Base-by-base conservation (phyloP, 2,797 vertebrate genomes). In the Microctenopoma stevenorrisi region DNA sequence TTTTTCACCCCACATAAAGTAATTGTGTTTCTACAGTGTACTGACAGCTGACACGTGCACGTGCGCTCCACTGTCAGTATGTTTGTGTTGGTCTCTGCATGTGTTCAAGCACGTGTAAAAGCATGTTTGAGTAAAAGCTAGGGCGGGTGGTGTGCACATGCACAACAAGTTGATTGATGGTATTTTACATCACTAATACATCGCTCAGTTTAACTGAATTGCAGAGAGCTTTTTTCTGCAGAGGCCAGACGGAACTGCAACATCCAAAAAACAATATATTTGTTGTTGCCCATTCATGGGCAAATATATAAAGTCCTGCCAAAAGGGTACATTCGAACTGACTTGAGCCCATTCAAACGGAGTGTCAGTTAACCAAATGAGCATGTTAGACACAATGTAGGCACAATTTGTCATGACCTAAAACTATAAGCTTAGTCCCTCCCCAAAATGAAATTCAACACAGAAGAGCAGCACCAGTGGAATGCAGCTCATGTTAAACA, bases 81-180 rank as follows among this genome's bases (percentile, higher is more conserved):
- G 77, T 83, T 85, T 86, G 63, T 82, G 66, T 81, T 82, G 48
- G 40, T 76, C 66, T 75, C 69, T 55, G 66, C 14, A 1, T 84
- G 72, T 68, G 50, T 46, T 52, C 54, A 2, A 57, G 55, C 76
- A 78, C 61, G 68, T 82, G 63, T 63, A 42, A 82, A 62, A 67
- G 64, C 57, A 60, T 66, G 53, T 77, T 58, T 74, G 62, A 64
- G 46, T 62, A 28, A 26, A 57, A 55, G 64, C 51, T 46, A 38
- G 47, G 22, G 59, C 44, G 44, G 22, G 12, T 3, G 3, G 4
- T 15, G 46, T 37, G 57, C 68, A 78, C 68, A 72, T 49, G 66
- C 48, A 61, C 42, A 51, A 65, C 68, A 59, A 76, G 55, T 69
- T 61, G 78, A 81, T 55, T 55, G 61, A 74, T 68, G 62, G 50